Evolutionary conservation across 1,140 invertebrate genomes (phyloP), one percentile per base, ranked within the genome.

Genomic region (Coenobita brevimanus): DNA sequence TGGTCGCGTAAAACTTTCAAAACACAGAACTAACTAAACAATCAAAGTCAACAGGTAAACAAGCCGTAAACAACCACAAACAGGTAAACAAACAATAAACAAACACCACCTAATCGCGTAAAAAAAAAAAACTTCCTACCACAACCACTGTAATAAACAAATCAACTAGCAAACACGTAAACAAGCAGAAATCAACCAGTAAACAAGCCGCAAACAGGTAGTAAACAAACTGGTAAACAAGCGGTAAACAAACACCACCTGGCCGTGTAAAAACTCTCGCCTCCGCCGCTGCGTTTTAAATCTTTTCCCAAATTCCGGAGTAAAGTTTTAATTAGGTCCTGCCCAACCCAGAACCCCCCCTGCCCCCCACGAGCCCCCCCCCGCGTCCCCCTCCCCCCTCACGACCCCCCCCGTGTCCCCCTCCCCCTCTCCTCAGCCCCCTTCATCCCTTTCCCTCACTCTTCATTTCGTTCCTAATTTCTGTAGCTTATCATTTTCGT

Each of bases 321-420:
- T 62, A 80, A 80, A 80, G 78, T 80, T 80, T 80, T 80, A 80
- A 80, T 80, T 80, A 80, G 78, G 54, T 80, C 78, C 60, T 50
- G 78, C 4, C 78, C 21, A 78, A 33, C 38, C 24, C 4, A 54
- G 57, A 41, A 36, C 24, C 78, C 36, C 8, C 13, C 36, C 69
- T 13, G 6, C n/a, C 69, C 41, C 69, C 38, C 13, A 4, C 33
- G n/a, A 1, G 21, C 24, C 38, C 24, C 43, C 43, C 27, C 41
- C 21, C 24, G 24, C 50, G 21, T 80, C 36, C 54, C 33, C 50
- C 76, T 60, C 21, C 33, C 36, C 50, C 30, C 27, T 38, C 60
- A 15, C 24, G 54, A 27, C 36, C 33, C 41, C 24, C 38, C 60
- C 21, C 17, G 21, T 38, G 33, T 21, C 33, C 30, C 10, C 38